Evolutionary conservation across 1,140 invertebrate genomes (phyloP).

Genomic region (Thaumatotibia leucotreta): DNA sequence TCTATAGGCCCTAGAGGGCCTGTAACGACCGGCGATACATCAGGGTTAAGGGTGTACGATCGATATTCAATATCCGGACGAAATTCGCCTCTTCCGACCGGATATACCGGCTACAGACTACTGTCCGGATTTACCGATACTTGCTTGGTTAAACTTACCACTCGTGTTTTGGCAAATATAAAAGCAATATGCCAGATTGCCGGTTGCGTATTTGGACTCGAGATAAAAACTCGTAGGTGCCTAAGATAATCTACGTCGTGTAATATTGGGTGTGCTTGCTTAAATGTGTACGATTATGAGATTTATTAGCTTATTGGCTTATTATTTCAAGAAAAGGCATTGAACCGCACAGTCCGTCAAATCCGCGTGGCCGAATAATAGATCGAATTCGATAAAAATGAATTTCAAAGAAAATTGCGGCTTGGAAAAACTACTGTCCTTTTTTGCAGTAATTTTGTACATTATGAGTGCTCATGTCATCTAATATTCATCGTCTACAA

Average conservation of each 20-base stretch:
- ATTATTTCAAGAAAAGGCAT: no score
- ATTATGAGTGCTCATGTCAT: no score
- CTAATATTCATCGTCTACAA: no score
- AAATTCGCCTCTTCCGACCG: conserved; percentile 69
- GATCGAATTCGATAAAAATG: no score
- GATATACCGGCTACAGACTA: conserved; percentile 50
- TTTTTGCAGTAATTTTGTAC: no score
- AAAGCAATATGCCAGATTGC: conserved; percentile 1
- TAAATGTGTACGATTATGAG: no score
- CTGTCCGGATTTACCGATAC: conserved; percentile 27
- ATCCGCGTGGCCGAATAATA: no score
- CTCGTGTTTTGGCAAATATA: conserved; percentile 3
- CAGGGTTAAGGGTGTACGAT: conserved; percentile 69
- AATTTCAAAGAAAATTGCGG: no score
- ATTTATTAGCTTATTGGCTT: no score
- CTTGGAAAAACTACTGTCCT: no score
- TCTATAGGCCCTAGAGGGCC: conserved; percentile 47
- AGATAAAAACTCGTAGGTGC: background rate
- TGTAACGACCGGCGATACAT: conserved; percentile 61
- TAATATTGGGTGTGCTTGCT: no score
- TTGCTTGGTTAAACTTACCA: conserved; percentile 25
- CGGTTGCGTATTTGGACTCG: background rate
- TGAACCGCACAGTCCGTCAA: no score
- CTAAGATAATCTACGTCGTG: background rate
- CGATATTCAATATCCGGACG: conserved; percentile 73